Percentiles rank a stretch among this genome's conserved stretches.
These are phyloP conservation scores for Beris morrisii DNA, from an alignment of 2,888 invertebrate species.

Conservation along the genomic window DNA sequence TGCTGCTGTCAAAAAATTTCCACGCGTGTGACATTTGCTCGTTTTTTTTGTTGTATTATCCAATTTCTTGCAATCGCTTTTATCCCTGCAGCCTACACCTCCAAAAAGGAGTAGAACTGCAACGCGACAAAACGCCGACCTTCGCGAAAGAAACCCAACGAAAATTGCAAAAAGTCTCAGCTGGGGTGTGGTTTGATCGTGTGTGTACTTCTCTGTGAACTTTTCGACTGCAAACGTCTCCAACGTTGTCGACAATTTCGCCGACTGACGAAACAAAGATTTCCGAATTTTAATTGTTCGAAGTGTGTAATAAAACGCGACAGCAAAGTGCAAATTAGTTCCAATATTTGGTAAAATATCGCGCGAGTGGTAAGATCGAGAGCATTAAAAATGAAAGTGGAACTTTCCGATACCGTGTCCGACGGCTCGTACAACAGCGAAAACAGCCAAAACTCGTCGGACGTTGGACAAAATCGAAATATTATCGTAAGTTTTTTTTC, in stretches of 20 bases:
- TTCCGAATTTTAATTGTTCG: slow-evolving; percentile 8
- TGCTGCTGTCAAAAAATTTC: slow-evolving; percentile 24
- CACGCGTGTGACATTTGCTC: slow-evolving; percentile 14
- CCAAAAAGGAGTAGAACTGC: too few species aligned
- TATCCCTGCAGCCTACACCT: too few species aligned
- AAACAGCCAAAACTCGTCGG: slow-evolving; percentile 37
- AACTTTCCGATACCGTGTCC: slow-evolving; percentile 30
- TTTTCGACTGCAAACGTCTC: not conserved
- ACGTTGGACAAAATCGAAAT: slow-evolving; percentile 29
- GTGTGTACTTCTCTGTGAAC: slow-evolving; percentile 17
- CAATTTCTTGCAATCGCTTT: not conserved
- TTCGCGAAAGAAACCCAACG: not conserved
- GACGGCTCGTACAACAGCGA: slow-evolving; percentile 37
- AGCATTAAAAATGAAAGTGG: slow-evolving; percentile 34
- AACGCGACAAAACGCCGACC: too few species aligned
- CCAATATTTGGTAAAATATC: too few species aligned
- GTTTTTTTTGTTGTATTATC: not conserved
- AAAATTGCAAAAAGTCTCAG: not conserved
- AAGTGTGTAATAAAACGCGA: not conserved
- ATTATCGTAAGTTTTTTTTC: slow-evolving; percentile 33
- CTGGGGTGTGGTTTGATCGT: slow-evolving; percentile 35
- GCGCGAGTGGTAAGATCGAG: slow-evolving; percentile 1
- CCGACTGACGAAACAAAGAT: slow-evolving; percentile 9
- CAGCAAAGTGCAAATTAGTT: not conserved
- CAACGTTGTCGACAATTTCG: too few species aligned